phyloP scores from a whole-genome alignment of 1,140 invertebrate species.

The Orchesella cincta region DNA sequence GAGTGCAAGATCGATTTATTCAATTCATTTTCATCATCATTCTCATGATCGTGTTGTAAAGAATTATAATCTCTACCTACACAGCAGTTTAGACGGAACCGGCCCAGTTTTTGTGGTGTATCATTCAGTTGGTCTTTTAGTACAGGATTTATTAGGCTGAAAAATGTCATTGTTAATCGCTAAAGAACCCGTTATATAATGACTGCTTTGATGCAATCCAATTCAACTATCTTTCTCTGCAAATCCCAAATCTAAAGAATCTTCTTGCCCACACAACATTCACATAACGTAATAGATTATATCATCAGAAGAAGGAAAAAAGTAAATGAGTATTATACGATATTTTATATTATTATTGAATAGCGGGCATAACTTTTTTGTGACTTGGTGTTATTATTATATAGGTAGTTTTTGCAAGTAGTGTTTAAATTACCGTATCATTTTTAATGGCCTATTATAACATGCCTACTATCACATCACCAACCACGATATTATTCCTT shows the following conservation, averaged over 20 bases:
- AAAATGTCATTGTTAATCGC: conserved; percentile 24
- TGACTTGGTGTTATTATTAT: background rate
- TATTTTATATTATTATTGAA: too few species aligned
- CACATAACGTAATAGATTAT: background rate
- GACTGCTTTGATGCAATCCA: background rate
- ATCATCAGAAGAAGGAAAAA: background rate
- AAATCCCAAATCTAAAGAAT: background rate
- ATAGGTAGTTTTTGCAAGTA: background rate
- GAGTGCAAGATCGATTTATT: too few species aligned
- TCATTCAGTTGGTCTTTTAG: too few species aligned
- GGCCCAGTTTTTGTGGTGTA: too few species aligned
- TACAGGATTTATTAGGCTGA: background rate
- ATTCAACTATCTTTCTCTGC: background rate
- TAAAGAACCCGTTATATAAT: background rate
- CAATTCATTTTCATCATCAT: too few species aligned
- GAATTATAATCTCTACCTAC: too few species aligned
- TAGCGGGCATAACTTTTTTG: too few species aligned
- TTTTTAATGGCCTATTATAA: background rate
- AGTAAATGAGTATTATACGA: too few species aligned
- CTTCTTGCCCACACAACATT: background rate
- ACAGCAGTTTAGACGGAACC: too few species aligned
- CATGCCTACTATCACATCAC: too few species aligned
- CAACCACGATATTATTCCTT: too few species aligned
- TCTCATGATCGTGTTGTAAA: too few species aligned
- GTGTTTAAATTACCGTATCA: background rate